Percentiles rank a stretch among this genome's conserved stretches.
phyloP scores from a whole-genome alignment of 2,888 invertebrate species.

The Melanargia galathea region DNA sequence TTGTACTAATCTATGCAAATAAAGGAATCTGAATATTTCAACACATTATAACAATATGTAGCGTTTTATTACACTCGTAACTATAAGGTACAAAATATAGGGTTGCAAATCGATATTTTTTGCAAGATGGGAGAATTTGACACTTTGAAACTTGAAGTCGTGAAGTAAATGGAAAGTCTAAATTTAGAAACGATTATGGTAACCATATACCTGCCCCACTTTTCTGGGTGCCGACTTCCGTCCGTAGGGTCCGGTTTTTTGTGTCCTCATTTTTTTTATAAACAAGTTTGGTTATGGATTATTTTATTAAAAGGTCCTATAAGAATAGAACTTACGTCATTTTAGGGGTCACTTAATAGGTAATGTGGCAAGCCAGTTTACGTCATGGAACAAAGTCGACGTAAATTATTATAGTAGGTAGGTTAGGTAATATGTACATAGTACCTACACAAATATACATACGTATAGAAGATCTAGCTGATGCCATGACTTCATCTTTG shows the following conservation, averaged over 20 bases:
- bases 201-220: constrained; percentile 60
- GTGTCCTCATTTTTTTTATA: constrained; percentile 15
- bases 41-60: too few species aligned
- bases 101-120: too few species aligned
- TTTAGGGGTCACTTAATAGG: constrained; percentile 6
- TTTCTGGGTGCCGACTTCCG: constrained; percentile 57
- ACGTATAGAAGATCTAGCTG: too few species aligned
- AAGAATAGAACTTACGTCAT: background rate
- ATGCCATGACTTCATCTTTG: too few species aligned
- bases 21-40: too few species aligned
- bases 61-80: too few species aligned
- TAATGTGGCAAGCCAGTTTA: background rate
- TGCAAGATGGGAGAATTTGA: constrained; percentile 1
- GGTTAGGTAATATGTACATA: background rate
- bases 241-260: constrained; percentile 54
- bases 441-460: background rate
- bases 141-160: background rate
- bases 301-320: background rate
- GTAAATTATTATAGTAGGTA: background rate
- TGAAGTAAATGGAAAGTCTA: constrained; percentile 11
- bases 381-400: background rate
- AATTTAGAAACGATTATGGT: constrained; percentile 18
- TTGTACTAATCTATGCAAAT: too few species aligned
- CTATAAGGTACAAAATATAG: too few species aligned
- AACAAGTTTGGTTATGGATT: constrained; percentile 13